Conservation (phyloP, 2,113 vertebrate genomes). For the Glaucomys volans region DNA sequence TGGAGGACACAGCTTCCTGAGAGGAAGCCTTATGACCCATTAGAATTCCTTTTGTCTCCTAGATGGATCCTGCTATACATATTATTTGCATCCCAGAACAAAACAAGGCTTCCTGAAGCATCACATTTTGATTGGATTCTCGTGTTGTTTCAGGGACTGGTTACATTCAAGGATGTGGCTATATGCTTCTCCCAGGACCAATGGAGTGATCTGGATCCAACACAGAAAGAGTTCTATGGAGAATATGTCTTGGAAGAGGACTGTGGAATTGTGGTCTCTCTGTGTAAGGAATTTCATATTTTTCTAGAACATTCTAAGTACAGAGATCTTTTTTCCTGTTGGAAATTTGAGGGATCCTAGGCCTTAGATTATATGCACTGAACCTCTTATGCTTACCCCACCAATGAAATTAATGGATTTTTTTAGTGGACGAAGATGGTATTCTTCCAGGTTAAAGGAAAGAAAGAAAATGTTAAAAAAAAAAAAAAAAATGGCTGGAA, state of each 20-base stretch:
- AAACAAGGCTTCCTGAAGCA: neutral
- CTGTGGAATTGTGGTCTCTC: constrained; percentile 80
- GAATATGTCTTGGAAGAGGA: constrained; percentile 83
- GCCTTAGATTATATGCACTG: neutral
- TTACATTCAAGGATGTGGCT: constrained; percentile 81
- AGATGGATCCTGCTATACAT: neutral
- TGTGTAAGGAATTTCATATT: constrained; percentile 79
- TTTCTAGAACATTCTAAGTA: constrained; percentile 51
- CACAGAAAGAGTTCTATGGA: constrained; percentile 82
- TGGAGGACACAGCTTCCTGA: neutral
- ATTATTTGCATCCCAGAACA: neutral
- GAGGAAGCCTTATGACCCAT: neutral
- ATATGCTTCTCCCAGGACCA: constrained; percentile 82
- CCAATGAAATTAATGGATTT: neutral
- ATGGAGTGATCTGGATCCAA: constrained; percentile 78
- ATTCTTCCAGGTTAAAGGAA: neutral
- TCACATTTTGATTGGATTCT: neutral
- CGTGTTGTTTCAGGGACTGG: constrained; percentile 77
- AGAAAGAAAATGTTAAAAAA: constrained; percentile 28
- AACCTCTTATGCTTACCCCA: neutral
- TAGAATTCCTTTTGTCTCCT: neutral
- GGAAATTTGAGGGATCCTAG: neutral
- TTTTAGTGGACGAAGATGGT: neutral
- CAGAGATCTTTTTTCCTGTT: constrained; percentile 28
- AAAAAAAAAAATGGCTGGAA: neutral